Evolutionary conservation across 2,888 invertebrate species (phyloP), one percentile per base, ranked within the genome.

Genomic region (Lithosia quadra): DNA sequence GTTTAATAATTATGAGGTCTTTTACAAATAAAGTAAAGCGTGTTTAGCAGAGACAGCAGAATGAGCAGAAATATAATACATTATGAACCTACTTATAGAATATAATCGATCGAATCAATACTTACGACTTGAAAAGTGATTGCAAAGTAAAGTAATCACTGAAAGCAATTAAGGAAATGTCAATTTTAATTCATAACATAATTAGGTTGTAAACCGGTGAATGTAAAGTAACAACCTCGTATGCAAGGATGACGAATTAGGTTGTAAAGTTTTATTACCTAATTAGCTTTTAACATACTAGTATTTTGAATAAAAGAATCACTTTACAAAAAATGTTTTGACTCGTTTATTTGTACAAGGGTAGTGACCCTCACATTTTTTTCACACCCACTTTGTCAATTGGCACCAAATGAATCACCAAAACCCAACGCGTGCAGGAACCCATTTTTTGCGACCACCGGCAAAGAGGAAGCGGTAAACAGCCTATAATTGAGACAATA

Each of bases 401-500:
- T 77, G 34, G 49, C 56, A 57, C 68, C 76, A 76, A 71, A 75
- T 60, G 72, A 73, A 74, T 72, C 69, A 61, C 72, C 36, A 68
- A 65, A 72, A 61, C 63, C 66, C 68, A 67, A 72, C 80, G 83
- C 81, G 79, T 81, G 82, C 75, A 79, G 53, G 65, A 68, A 69
- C 69, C 72, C 76, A 88, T 91, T 89, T 89, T 90, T 89, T 87
- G 86, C 88, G 90, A 91, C 91, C 92, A 91, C 91, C 90, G 84
- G 81, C 83, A 76, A 78, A 85, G 88, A 89, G 90, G 88, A 88
- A 89, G 86, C 84, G 86, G 89, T 78, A 79, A 84, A 78, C 82
- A 83, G 81, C 79, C 90, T 88, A 75, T 92, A 91, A 93, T 92
- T 90, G 91, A 90, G 89, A 88, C 90, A 87, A 91, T 88, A 86